phyloP scores from a whole-genome alignment of 2,113 vertebrate species.

The Cynopterus brachyotis region DNA sequence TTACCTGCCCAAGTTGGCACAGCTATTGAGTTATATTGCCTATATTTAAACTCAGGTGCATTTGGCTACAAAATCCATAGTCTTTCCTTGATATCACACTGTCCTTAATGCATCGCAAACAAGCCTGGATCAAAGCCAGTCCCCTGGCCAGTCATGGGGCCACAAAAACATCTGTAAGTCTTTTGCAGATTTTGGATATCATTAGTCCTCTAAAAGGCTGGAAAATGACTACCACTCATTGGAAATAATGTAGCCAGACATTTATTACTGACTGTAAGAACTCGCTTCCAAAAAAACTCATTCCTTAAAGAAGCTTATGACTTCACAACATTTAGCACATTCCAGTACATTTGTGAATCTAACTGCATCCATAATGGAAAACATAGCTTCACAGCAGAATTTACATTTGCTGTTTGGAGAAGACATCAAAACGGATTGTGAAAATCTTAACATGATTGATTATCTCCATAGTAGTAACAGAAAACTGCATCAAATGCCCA shows the following conservation, averaged over 20 bases:
- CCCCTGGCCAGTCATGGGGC: not conserved
- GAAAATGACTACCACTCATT: not conserved
- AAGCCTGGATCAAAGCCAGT: not conserved
- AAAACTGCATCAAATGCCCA: not conserved
- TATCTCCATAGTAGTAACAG: not conserved
- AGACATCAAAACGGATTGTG: not conserved
- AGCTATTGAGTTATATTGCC: not conserved
- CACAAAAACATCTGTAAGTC: not conserved
- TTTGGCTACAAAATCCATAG: not conserved
- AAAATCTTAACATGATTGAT: not conserved
- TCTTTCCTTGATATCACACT: not conserved
- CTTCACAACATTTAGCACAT: not conserved
- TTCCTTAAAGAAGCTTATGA: not conserved
- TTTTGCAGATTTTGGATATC: not conserved
- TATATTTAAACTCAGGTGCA: not conserved
- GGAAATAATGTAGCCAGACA: not conserved
- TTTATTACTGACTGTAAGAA: not conserved
- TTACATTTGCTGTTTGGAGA: not conserved
- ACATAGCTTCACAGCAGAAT: not conserved
- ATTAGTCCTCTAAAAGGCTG: not conserved
- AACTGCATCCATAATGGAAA: not conserved
- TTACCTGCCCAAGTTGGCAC: not conserved
- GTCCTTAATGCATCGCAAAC: not conserved
- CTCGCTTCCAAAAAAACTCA: not conserved
- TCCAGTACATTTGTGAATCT: not conserved